Evolutionary conservation across 2,797 vertebrate species (phyloP), one percentile per base, ranked within the genome.

Genomic region (Neostethus bicornis): DNA sequence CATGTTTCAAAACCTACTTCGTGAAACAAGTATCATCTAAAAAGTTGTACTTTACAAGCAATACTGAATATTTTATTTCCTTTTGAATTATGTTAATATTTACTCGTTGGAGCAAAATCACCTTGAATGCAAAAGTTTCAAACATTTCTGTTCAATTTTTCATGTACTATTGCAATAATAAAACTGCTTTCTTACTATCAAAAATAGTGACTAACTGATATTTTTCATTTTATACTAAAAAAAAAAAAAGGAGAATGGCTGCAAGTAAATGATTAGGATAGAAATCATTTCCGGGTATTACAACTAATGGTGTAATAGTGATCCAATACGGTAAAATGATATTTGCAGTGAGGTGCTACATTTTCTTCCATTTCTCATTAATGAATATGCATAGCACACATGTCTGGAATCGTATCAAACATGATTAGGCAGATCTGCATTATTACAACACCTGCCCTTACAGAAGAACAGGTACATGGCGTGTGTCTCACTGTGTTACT

Each of bases 381-480:
- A 21, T 13, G 3, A 49, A 20, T 20, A 10, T 77, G 53, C 72
- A 73, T 41, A 12, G 16, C 23, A 34, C 64, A 69, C 28, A 45
- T 78, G 60, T 70, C 42, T 68, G 34, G 17, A 34, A 57, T 45
- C 37, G 66, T 50, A 56, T 31, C 28, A 62, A 37, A 51, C 45
- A 21, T 51, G 19, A 17, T 43, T 62, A 59, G 77, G 74, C 69
- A 64, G 69, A 79, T 75, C 31, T 48, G 77, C 61, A 58, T 84
- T 61, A 54, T 83, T 86, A 56, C 80, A 54, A 54, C 79, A 75
- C 71, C 83, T 84, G 75, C 68, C 47, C 48, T 11, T 65, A 72
- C 53, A 58, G 42, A n/a, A 56, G 43, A 64, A 42, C 73, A 62
- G 83, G 58, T 67, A 57, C 51, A 35, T 68, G 62, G 84, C 60